These are phyloP conservation scores for Mesitornis unicolor DNA, from an alignment of 2,113 vertebrate genomes.

Conservation along the genomic window DNA sequence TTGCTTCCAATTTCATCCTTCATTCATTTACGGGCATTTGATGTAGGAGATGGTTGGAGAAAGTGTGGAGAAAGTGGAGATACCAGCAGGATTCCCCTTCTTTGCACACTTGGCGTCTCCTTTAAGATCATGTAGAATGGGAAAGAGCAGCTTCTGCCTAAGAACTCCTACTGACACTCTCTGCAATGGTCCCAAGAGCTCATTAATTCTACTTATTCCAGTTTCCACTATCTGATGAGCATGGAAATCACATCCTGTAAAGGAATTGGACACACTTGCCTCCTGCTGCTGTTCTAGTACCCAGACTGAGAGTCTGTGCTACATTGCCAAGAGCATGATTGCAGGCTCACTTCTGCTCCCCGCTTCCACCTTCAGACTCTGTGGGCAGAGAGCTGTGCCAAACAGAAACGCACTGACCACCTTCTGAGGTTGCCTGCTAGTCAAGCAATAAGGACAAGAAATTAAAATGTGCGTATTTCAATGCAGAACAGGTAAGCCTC, in stretches of 20 bases:
- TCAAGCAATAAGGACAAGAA: neutral
- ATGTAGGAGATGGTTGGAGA: neutral
- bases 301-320: neutral
- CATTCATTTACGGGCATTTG: neutral
- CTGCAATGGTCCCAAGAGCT: neutral
- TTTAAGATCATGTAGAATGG: neutral
- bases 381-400: neutral
- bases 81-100: neutral
- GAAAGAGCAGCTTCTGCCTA: neutral
- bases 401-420: neutral
- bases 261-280: conserved; percentile 4
- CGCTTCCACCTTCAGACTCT: neutral
- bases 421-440: neutral
- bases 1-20: neutral
- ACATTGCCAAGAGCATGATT: neutral
- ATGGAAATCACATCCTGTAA: conserved; percentile 31
- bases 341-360: neutral
- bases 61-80: neutral
- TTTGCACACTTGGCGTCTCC: neutral
- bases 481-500: neutral
- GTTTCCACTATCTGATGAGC: neutral
- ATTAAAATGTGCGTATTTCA: neutral
- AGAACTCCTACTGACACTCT: neutral
- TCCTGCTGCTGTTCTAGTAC: neutral
- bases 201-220: conserved; percentile 26